Evolutionary conservation across 2,797 vertebrate species (phyloP).

Genomic region (Neosilurus hyrtlii): DNA sequence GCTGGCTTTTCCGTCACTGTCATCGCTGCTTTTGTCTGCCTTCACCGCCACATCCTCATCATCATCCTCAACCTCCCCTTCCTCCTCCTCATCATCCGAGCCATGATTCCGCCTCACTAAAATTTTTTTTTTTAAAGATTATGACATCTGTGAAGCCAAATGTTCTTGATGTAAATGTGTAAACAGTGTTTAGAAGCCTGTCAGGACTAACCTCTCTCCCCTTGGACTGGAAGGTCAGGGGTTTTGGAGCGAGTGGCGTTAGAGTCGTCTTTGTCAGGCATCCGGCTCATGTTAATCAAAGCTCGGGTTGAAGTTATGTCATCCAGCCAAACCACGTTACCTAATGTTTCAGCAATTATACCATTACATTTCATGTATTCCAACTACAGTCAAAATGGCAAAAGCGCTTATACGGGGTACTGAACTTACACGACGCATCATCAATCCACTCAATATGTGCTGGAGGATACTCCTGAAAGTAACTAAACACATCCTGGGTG

Average conservation of each 20-base stretch:
- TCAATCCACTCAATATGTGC: slow-evolving; percentile 98
- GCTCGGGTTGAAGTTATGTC: slow-evolving; percentile 89
- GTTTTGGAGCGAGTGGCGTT: slow-evolving; percentile 65
- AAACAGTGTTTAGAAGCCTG: neutral
- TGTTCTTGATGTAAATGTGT: neutral
- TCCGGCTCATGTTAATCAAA: slow-evolving; percentile 87
- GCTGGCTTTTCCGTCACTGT: slow-evolving; percentile 64
- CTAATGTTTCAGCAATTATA: slow-evolving; percentile 57
- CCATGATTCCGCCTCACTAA: slow-evolving; percentile 56
- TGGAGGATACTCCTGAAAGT: slow-evolving; percentile 94
- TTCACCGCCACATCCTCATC: slow-evolving; percentile 79
- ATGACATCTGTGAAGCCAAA: neutral
- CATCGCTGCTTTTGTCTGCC: slow-evolving; percentile 73
- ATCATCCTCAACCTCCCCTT: slow-evolving; percentile 70
- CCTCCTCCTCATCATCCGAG: slow-evolving; percentile 77
- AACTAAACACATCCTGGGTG: slow-evolving; percentile 92
- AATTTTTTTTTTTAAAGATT: too few relatives aligned
- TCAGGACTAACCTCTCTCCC: slow-evolving; percentile 59
- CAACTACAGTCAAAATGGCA: neutral
- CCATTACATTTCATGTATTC: too few relatives aligned
- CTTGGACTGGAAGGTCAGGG: slow-evolving; percentile 59
- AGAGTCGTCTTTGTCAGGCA: slow-evolving; percentile 76
- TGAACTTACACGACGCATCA: slow-evolving; percentile 88
- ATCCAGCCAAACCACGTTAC: slow-evolving; percentile 98
- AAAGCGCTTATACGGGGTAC: neutral